Conservation (phyloP, 2,113 vertebrate species). For the Urocolius indicus region DNA sequence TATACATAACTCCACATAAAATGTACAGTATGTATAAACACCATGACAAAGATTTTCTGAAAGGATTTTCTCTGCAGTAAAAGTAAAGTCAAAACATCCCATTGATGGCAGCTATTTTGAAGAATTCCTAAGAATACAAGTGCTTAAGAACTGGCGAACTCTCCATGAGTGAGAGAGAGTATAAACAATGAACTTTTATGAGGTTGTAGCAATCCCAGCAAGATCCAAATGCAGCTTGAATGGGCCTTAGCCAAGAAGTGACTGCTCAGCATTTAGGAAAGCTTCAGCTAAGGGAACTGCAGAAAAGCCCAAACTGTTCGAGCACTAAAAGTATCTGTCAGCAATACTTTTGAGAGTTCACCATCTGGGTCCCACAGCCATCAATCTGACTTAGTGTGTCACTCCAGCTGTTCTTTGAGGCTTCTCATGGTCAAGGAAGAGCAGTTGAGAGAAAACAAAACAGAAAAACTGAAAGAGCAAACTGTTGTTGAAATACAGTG, state of each 20-base stretch:
- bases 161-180: neutral
- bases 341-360: conserved; percentile 53
- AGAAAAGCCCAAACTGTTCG: neutral
- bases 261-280: conserved; percentile 55
- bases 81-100: conserved; percentile 50
- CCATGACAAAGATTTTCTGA: conserved; percentile 40
- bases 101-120: conserved; percentile 36
- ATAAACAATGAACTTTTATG: conserved; percentile 56
- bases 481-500: neutral
- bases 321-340: conserved; percentile 50
- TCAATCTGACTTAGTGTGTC: conserved; percentile 40
- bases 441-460: conserved; percentile 22
- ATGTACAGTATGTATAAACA: conserved; percentile 46
- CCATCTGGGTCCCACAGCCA: conserved; percentile 49
- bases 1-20: conserved; percentile 50
- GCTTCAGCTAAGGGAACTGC: neutral
- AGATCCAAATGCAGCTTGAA: conserved; percentile 32
- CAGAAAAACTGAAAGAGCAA: neutral
- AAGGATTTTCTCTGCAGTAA: conserved; percentile 39
- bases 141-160: conserved; percentile 6
- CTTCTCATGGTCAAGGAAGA: conserved; percentile 1
- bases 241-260: conserved; percentile 54
- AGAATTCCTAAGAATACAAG: conserved; percentile 2
- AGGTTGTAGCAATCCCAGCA: conserved; percentile 5
- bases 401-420: conserved; percentile 44